Evolutionary conservation across 2,888 invertebrate species (phyloP), one percentile per base, ranked within the genome.

Genomic region (Drosophila meridionalis): DNA sequence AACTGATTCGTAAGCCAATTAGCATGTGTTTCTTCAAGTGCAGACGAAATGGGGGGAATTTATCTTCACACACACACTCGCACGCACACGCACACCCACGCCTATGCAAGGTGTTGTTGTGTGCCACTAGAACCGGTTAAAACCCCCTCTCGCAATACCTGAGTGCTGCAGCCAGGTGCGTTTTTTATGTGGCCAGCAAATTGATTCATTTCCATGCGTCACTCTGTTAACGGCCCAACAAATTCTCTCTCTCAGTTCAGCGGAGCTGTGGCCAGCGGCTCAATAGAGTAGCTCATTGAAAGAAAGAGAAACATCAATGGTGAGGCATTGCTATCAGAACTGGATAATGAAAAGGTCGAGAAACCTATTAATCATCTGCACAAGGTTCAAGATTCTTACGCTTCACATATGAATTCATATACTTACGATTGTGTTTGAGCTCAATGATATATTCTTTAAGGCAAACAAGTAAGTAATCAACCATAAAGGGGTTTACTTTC

Each of bases 1-100:
- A 75, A 73, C 71, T 69, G 78, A 82, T 85, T 71, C 71, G 74
- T 89, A 89, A 89, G 77, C 83, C 87, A 87, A 90, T 87, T 87
- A 89, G 76, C 90, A 81, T 78, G 83, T 57, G 62, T 36, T 70
- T 57, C 47, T 76, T 43, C 32, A 47, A 32, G 32, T 47, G 42
- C 11, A 47, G 47, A 56, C 50, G 45, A 34, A 28, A 14, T 20
- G 34, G 34, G 38, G 67, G 43, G 43, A 42, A 56, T 57, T 50
- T 36, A 57, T 75, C 58, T 68, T 62, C 32, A 60, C 36, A 66
- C 71, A 36, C 76, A 30, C 53, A 20, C 47, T 34, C 55, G 73
- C 53, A 40, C 43, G 45, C 36, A 45, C 70, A 32, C 48, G n/a
- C 42, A 42, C 60, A 74, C 59, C 48, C 50, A 55, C 38, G 52